Evolutionary conservation across 1,140 invertebrate genomes (phyloP).

Genomic region (Pteromalus puparum): DNA sequence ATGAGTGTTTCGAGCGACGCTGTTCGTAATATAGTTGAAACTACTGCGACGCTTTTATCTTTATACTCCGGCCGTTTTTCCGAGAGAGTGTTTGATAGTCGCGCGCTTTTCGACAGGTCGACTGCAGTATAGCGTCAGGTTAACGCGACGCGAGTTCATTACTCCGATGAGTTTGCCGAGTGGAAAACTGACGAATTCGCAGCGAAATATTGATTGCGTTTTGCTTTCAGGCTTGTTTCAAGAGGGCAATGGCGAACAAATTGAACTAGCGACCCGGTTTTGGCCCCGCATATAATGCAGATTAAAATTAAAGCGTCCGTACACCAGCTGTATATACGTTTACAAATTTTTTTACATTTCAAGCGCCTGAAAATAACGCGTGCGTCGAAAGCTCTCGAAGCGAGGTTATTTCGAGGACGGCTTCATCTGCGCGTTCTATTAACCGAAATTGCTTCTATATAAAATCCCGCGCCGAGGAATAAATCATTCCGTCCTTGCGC

Average conservation of each 20-base stretch:
- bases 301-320: too few relatives aligned
- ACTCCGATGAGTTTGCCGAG: neutral
- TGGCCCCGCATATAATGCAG: too few relatives aligned
- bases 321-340: neutral
- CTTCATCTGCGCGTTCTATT: neutral
- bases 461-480: too few relatives aligned
- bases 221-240: neutral
- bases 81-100: neutral
- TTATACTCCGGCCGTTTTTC: neutral
- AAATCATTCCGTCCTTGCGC: too few relatives aligned
- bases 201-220: neutral
- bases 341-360: neutral
- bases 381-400: too few relatives aligned
- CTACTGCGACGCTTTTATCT: slow-evolving; percentile 20
- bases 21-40: neutral
- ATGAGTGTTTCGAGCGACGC: slow-evolving; percentile 39
- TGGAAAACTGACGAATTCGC: neutral
- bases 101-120: neutral
- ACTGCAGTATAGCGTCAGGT: neutral
- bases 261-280: too few relatives aligned
- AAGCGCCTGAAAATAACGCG: too few relatives aligned
- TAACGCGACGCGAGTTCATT: slow-evolving; percentile 5
- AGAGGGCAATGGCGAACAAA: too few relatives aligned
- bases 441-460: neutral
- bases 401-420: neutral